Conservation (phyloP, 2,797 vertebrate species). For the Fistularia tabacaria region DNA sequence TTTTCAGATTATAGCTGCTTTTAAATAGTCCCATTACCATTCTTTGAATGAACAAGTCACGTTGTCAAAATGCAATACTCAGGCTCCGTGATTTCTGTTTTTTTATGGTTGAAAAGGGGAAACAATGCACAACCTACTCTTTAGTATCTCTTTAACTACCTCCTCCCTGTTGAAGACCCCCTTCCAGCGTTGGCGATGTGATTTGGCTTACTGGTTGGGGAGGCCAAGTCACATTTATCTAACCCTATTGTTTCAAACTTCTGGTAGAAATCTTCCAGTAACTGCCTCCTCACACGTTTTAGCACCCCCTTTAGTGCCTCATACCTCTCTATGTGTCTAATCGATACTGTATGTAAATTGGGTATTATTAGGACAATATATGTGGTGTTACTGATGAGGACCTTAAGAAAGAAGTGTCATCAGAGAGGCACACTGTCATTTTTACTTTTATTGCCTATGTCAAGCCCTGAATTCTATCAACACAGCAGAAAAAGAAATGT, state of each 20-base stretch:
- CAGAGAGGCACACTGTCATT: conserved; percentile 26
- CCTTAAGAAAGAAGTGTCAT: conserved; percentile 15
- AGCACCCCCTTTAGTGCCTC: conserved; percentile 62
- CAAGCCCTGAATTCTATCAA: no score
- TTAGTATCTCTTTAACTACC: conserved; percentile 73
- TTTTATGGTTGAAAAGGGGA: conserved; percentile 52
- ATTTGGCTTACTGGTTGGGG: conserved; percentile 72
- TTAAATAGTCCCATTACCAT: no score
- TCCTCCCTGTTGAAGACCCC: conserved; percentile 59
- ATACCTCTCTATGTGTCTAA: conserved; percentile 53
- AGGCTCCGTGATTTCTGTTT: conserved; percentile 32
- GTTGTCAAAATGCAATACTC: conserved; percentile 1
- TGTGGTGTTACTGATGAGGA: conserved; percentile 34
- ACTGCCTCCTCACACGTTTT: conserved; percentile 61
- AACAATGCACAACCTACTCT: conserved; percentile 57
- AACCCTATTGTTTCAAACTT: conserved; percentile 60
- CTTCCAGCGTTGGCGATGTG: conserved; percentile 60
- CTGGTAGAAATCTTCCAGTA: conserved; percentile 72
- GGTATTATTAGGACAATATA: conserved; percentile 55
- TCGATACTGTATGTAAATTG: conserved; percentile 67
- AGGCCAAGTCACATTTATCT: conserved; percentile 62
- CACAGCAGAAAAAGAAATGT: no score
- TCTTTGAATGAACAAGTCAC: no score
- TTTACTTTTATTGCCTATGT: conserved; percentile 19
- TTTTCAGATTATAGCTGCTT: no score